A percentile compares a stretch with the other conserved stretches of the same genome.
These are phyloP conservation scores for Diachasmimorpha longicaudata DNA, from an alignment of 1,140 invertebrate genomes.

Conservation along the genomic window DNA sequence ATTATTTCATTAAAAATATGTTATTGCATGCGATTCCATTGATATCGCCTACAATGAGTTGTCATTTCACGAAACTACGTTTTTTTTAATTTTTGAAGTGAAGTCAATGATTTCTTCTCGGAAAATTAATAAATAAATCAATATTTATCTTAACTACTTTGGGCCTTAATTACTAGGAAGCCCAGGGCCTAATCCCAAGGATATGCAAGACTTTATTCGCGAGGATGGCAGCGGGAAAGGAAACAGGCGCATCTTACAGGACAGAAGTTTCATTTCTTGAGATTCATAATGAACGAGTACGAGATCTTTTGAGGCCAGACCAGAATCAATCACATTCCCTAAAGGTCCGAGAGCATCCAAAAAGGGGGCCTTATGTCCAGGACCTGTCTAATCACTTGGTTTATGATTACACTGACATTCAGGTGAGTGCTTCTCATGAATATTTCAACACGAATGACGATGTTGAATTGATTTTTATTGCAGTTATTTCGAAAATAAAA, in stretches of 20 bases:
- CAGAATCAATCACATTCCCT: conserved; percentile 74
- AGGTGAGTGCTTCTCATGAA: too few relatives aligned
- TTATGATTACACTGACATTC: conserved; percentile 83
- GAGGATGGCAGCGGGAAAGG: conserved; percentile 77
- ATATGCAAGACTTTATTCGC: conserved; percentile 82
- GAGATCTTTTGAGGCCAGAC: conserved; percentile 79
- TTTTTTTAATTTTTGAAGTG: too few relatives aligned
- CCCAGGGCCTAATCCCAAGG: conserved; percentile 84
- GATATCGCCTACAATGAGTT: too few relatives aligned
- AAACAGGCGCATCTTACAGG: conserved; percentile 81
- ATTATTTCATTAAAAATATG: too few relatives aligned
- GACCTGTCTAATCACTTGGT: conserved; percentile 86
- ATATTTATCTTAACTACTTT: too few relatives aligned
- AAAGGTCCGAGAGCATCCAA: conserved; percentile 90
- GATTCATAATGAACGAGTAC: conserved; percentile 91
- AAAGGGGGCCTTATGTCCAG: conserved; percentile 92
- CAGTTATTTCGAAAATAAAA: too few relatives aligned
- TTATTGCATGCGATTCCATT: too few relatives aligned
- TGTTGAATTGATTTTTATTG: too few relatives aligned
- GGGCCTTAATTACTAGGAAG: conserved; percentile 65
- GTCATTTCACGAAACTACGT: too few relatives aligned
- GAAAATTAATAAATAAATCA: too few relatives aligned
- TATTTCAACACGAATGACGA: not conserved
- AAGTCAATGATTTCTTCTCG: too few relatives aligned
- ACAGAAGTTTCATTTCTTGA: conserved; percentile 88